A percentile compares a stretch with the other conserved stretches of the same genome.
phyloP scores from a whole-genome alignment of 2,113 vertebrate species.

The Scophthalmus maximus region DNA sequence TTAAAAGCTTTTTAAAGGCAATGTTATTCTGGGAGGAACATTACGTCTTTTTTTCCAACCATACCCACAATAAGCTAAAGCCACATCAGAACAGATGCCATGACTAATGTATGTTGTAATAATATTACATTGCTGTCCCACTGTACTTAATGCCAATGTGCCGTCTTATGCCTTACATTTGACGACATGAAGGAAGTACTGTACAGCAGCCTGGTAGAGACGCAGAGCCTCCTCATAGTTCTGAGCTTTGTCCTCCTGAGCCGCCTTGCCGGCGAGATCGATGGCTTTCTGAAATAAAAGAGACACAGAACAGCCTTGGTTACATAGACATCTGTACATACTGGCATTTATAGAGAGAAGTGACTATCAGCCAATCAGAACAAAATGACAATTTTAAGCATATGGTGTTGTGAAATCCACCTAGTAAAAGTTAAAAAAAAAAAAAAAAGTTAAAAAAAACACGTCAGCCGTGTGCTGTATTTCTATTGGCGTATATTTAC shows the following conservation, averaged over 20 bases:
- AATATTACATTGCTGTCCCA: neutral
- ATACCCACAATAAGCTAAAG: neutral
- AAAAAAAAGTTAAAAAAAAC: neutral
- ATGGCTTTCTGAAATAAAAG: slow-evolving; percentile 91
- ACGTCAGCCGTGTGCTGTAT: no score
- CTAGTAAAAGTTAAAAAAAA: no score
- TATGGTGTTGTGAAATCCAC: no score
- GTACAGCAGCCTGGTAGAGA: slow-evolving; percentile 93
- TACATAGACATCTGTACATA: neutral
- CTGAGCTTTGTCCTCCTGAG: slow-evolving; percentile 96
- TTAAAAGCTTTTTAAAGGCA: no score
- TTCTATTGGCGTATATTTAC: neutral
- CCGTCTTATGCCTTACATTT: slow-evolving; percentile 88
- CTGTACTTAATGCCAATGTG: neutral
- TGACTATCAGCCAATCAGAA: neutral
- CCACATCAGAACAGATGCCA: neutral
- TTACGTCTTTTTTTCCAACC: neutral
- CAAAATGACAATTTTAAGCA: neutral
- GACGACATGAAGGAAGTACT: slow-evolving; percentile 96
- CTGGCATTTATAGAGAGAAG: neutral
- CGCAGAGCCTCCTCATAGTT: slow-evolving; percentile 95
- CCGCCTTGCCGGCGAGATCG: slow-evolving; percentile 93
- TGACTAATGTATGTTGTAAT: no score
- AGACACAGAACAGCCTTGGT: slow-evolving; percentile 6
- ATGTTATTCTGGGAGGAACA: neutral